Evolutionary conservation across 2,113 vertebrate species (phyloP).

Genomic region (Eublepharis macularius): DNA sequence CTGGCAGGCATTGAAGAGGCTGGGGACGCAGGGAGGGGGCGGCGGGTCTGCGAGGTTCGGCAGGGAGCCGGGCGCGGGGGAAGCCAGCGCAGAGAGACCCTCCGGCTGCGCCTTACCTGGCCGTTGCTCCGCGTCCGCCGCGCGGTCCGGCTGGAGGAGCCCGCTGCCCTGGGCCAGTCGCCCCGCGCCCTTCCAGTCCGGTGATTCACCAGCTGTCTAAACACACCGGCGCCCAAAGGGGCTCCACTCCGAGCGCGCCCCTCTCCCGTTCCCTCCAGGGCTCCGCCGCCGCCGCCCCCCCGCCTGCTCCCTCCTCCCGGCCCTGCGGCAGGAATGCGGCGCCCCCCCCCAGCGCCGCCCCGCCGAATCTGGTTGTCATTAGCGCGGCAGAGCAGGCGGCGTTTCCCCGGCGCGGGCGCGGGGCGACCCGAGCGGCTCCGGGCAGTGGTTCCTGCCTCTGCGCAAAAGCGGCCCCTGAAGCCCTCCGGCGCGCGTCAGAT

Average conservation of each 20-base stretch:
- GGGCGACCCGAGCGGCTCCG: no score
- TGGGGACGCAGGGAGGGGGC: slow-evolving; percentile 15
- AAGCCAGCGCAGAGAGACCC: no score
- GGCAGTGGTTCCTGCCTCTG: no score
- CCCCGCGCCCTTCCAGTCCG: not conserved
- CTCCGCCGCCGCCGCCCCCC: not conserved
- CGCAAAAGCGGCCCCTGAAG: no score
- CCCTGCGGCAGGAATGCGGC: slow-evolving; percentile 75
- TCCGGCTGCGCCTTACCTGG: not conserved
- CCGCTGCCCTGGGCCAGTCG: not conserved
- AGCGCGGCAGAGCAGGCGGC: slow-evolving; percentile 50
- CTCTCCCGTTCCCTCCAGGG: not conserved
- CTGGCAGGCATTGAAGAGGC: no score
- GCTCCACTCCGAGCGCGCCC: not conserved
- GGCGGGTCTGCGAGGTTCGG: no score
- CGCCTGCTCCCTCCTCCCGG: slow-evolving; percentile 62
- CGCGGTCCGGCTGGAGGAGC: not conserved
- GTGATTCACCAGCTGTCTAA: not conserved
- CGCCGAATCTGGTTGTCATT: slow-evolving; percentile 89
- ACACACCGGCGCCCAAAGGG: not conserved
- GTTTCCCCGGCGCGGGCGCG: slow-evolving; percentile 18
- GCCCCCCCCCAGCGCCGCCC: slow-evolving; percentile 58
- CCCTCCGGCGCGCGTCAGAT: no score
- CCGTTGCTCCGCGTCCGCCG: not conserved
- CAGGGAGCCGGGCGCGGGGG: no score